Evolutionary conservation across 2,797 vertebrate species (phyloP).

Genomic region (Potorous gilbertii): DNA sequence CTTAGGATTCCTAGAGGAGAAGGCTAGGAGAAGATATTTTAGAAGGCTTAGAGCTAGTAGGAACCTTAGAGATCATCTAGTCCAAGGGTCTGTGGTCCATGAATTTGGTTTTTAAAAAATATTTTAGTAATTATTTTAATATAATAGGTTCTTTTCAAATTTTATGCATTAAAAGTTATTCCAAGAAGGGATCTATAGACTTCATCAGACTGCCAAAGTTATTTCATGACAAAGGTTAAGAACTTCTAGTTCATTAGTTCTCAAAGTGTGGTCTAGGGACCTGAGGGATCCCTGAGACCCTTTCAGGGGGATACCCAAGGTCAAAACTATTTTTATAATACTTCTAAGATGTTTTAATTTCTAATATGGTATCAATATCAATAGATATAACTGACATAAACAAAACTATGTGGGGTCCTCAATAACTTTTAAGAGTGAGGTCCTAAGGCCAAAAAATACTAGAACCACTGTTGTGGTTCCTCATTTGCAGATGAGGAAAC

Average conservation of each 20-base stretch:
- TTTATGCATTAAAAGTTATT: not conserved
- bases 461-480: not conserved
- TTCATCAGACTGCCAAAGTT: not conserved
- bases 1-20: not conserved
- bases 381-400: not conserved
- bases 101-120: not conserved
- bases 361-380: not conserved
- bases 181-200: not conserved
- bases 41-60: not conserved
- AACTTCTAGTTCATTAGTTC: not conserved
- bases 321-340: not conserved
- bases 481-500: not conserved
- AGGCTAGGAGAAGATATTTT: not conserved
- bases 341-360: not conserved
- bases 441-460: not conserved
- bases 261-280: not conserved
- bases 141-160: not conserved
- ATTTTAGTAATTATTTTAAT: not conserved
- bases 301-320: not conserved
- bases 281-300: not conserved
- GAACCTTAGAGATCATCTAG: not conserved
- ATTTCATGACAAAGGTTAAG: not conserved
- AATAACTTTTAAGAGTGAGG: not conserved
- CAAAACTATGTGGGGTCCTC: not conserved
- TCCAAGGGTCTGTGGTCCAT: not conserved